Evolutionary conservation across 2,888 invertebrate genomes (phyloP), one percentile per base, ranked within the genome.

Genomic region (Lymantria monacha): DNA sequence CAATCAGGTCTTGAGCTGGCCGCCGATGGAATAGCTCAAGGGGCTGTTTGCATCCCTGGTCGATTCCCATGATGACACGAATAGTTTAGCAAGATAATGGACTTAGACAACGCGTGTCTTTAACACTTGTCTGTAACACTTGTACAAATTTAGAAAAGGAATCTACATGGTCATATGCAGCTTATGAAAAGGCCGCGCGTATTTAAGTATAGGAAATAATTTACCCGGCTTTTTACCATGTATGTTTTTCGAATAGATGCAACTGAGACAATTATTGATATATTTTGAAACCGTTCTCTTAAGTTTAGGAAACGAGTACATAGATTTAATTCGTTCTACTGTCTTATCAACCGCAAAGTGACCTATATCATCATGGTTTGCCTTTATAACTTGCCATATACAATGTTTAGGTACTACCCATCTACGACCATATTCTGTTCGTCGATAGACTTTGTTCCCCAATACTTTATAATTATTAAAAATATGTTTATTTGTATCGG

Each of bases 301-400:
- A 45, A 54, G 44, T 40, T 54, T 54, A 9, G 54, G 45, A 11
- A 54, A 54, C 54, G 50, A 54, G 42, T 50, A 54, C 0, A 40
- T 0, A 3, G n/a, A 22, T 13, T 11, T 30, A 1, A 55, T 8
- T 7, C 49, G 2, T 8, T 44, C 46, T 9, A 49, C 15, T 0
- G 55, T 55, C 15, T 55, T 55, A 0, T 48, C 44, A n/a, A 31
- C 43, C 3, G 50, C 42, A 9, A 48, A 51, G 10, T 55, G 51
- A 7, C 51, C 70, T 0, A 67, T 55, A n/a, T 66, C 76, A 44
- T 85, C 83, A 48, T 85, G 83, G 44, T 75, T 76, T 33, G 64
- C 58, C 9, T 69, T 66, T 12, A 74, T 62, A 3, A 81, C 49
- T 42, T 76, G 72, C 60, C 66, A 73, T 2, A 74, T 63, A 57